Percentiles rank a stretch among this genome's conserved stretches.
Evolutionary conservation across 2,888 invertebrate genomes (phyloP).

Genomic region (Amiota mariae): DNA sequence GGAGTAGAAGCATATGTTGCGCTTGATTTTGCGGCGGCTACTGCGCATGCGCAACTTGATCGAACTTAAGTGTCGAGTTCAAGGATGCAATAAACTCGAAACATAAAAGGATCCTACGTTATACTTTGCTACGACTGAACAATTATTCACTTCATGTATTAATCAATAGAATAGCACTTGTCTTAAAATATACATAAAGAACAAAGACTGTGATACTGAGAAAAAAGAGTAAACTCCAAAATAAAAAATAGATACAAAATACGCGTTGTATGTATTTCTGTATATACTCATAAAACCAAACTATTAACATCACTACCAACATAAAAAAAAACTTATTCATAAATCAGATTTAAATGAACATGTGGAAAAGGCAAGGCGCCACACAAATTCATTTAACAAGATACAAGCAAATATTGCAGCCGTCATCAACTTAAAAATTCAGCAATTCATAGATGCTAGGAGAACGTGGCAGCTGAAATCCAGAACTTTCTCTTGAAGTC

Average conservation of each 20-base stretch:
- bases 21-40: slow-evolving; percentile 16
- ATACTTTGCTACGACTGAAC: no score
- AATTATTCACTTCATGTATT: no score
- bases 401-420: slow-evolving; percentile 24
- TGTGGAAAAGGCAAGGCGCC: slow-evolving; percentile 58
- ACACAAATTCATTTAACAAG: slow-evolving; percentile 42
- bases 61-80: slow-evolving; percentile 49
- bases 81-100: slow-evolving; percentile 53
- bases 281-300: slow-evolving; percentile 66
- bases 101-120: no score
- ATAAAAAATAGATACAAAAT: no score
- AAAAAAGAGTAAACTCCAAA: no score
- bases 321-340: slow-evolving; percentile 3
- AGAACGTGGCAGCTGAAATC: no score
- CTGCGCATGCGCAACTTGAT: slow-evolving; percentile 21
- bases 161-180: no score
- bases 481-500: no score
- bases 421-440: slow-evolving; percentile 59
- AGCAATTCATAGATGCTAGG: not conserved
- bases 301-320: slow-evolving; percentile 7
- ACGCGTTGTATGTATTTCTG: slow-evolving; percentile 61
- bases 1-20: slow-evolving; percentile 38
- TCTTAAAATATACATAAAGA: no score
- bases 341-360: slow-evolving; percentile 40
- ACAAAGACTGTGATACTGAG: no score